Evolutionary conservation across 2,797 vertebrate species (phyloP), one percentile per base, ranked within the genome.

Genomic region (Cheirogaleus major): DNA sequence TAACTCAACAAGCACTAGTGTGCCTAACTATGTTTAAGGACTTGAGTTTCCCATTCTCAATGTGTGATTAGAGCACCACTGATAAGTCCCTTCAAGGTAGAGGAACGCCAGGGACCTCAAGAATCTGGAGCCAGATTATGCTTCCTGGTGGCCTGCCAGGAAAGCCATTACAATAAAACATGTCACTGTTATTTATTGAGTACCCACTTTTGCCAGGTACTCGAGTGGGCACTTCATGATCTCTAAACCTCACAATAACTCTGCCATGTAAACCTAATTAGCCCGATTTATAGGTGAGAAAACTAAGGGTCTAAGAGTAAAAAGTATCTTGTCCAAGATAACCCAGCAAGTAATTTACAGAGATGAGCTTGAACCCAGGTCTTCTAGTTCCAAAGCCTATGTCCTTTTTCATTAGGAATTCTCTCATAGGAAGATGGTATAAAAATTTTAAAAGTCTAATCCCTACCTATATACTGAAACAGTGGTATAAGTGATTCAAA

Each of bases 371-470:
- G 20, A 93, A 76, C 4, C 5, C 7, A 43, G 45, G 30, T 48
- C 45, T 93, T 81, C 48, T 72, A 18, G 79, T 95, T 89, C 79
- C 79, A 95, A 92, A 97, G 75, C 8, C 65, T 57, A n/a, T 41
- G 59, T 55, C 48, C 43, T 79, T 89, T 75, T 81, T 55, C n/a
- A 95, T 35, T 35, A 88, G 43, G 81, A 82, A 92, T 48, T 89
- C 69, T 93, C 83, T 94, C 83, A 83, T 2, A 91, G 89, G 83
- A 89, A 89, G 73, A 81, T 35, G 32, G 57, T 50, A 18, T 45
- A 10, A 10, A 82, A 78, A 48, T 72, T 75, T 48, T 41, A 67
- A 88, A 94, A 78, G n/a, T 80, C 32, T 43, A 78, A 35, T 55
- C 15, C 5, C 13, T n/a, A 63, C 1, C 73, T 91, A 84, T 20